Evolutionary conservation across 2,113 vertebrate species (phyloP).

Genomic region (Thomomys bottae): DNA sequence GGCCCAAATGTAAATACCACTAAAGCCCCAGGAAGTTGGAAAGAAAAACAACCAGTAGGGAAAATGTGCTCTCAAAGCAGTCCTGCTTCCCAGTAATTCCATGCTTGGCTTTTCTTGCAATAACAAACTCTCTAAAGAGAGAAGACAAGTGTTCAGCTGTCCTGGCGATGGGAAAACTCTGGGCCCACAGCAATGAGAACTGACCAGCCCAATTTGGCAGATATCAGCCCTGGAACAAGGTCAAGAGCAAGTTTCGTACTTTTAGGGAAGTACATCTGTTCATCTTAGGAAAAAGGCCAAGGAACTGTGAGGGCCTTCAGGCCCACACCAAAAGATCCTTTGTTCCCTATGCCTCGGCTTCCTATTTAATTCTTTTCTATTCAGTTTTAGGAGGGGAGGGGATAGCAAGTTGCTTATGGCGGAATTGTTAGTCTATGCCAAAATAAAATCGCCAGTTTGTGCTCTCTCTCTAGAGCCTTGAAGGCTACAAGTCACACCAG

Average conservation of each 20-base stretch:
- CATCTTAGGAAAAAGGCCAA: neutral
- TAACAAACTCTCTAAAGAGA: conserved; percentile 66
- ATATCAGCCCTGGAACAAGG: neutral
- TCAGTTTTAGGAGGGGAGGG: neutral
- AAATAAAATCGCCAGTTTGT: too few relatives aligned
- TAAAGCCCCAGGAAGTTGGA: conserved; percentile 39
- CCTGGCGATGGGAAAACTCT: conserved; percentile 37
- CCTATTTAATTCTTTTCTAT: conserved; percentile 20
- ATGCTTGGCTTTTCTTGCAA: conserved; percentile 79
- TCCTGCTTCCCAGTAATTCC: conserved; percentile 57
- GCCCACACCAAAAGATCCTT: neutral
- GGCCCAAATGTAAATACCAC: conserved; percentile 46
- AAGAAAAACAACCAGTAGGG: conserved; percentile 63
- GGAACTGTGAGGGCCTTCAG: neutral
- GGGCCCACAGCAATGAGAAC: neutral
- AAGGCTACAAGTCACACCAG: neutral
- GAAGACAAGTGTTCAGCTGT: neutral
- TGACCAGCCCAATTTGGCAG: neutral
- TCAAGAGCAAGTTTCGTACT: accelerated
- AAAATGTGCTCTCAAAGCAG: conserved; percentile 67
- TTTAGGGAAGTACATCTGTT: neutral
- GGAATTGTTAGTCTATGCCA: neutral
- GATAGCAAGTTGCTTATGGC: neutral
- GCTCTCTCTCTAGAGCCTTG: neutral
- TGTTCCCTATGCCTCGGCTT: neutral